Percentiles rank a stretch among this genome's conserved stretches.
phyloP scores from a whole-genome alignment of 2,797 vertebrate species.

The Dendrocincla fuliginosa region DNA sequence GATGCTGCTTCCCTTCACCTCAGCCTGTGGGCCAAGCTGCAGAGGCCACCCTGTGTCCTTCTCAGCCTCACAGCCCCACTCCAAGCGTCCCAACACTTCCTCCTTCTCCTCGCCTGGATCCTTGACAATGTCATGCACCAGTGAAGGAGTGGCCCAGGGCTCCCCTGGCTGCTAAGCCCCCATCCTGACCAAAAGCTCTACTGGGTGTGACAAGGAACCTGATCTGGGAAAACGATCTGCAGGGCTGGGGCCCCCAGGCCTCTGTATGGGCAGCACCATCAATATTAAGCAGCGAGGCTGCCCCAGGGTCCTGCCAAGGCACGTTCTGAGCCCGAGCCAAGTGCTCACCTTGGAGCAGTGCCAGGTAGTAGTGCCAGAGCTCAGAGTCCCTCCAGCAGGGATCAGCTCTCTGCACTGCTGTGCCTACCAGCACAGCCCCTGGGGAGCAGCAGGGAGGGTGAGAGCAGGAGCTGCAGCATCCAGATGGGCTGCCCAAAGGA shows the following conservation, averaged over 20 bases:
- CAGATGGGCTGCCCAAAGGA: neutral
- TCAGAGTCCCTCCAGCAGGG: neutral
- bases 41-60: neutral
- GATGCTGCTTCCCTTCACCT: neutral
- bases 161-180: neutral
- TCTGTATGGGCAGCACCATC: neutral
- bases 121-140: accelerated
- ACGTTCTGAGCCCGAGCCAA: neutral
- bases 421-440: neutral
- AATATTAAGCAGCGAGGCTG: conserved; percentile 43
- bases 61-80: neutral
- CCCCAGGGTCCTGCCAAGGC: neutral
- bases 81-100: neutral
- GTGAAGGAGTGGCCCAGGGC: accelerated
- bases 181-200: neutral
- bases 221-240: conserved; percentile 48
- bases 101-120: neutral
- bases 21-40: neutral
- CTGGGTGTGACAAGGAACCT: neutral
- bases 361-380: neutral
- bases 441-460: neutral
- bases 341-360: accelerated
- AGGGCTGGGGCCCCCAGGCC: neutral
- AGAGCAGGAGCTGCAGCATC: neutral
- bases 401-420: accelerated